Percentiles rank a stretch among this genome's conserved stretches.
phyloP scores from a whole-genome alignment of 2,797 vertebrate species.

The Micrastur ruficollis region DNA sequence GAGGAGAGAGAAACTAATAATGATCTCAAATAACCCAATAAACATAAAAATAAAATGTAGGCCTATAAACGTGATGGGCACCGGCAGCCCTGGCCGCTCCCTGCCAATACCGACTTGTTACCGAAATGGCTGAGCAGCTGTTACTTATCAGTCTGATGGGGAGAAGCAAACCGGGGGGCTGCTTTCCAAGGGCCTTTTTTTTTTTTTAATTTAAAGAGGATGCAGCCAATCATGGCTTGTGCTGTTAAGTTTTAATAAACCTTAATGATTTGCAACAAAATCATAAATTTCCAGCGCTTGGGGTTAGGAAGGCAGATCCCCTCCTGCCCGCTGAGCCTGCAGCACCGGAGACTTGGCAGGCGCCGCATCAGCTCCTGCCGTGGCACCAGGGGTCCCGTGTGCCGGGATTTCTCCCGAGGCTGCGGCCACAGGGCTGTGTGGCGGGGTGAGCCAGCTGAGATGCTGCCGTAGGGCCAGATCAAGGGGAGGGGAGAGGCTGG shows the following conservation, averaged over 20 bases:
- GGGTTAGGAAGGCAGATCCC: background rate
- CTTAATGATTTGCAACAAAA: conserved; percentile 32
- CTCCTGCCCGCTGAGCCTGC: background rate
- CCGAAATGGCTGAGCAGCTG: conserved; percentile 61
- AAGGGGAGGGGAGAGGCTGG: background rate
- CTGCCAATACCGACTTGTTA: conserved; percentile 53
- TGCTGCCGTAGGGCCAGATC: background rate
- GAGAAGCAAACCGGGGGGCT: conserved; percentile 37
- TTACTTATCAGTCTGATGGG: conserved; percentile 62
- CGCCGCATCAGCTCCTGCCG: rapidly evolving
- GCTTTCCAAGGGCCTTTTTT: conserved; percentile 38
- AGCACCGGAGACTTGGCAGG: background rate
- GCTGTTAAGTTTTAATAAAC: conserved; percentile 52
- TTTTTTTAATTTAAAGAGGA: conserved; percentile 27
- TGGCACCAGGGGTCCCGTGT: rapidly evolving
- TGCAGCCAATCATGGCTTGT: conserved; percentile 25
- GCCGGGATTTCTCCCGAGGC: rapidly evolving
- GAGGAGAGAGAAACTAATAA: conserved; percentile 66
- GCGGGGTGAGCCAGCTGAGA: background rate
- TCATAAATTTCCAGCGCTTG: background rate
- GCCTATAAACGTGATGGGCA: conserved; percentile 57
- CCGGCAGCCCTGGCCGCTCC: conserved; percentile 41
- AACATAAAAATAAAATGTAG: conserved; percentile 67
- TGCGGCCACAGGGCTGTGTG: rapidly evolving
- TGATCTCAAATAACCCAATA: conserved; percentile 68